Percentiles rank a stretch among this genome's conserved stretches.
phyloP scores from a whole-genome alignment of 2,888 invertebrate species.

The Parnassius apollo region DNA sequence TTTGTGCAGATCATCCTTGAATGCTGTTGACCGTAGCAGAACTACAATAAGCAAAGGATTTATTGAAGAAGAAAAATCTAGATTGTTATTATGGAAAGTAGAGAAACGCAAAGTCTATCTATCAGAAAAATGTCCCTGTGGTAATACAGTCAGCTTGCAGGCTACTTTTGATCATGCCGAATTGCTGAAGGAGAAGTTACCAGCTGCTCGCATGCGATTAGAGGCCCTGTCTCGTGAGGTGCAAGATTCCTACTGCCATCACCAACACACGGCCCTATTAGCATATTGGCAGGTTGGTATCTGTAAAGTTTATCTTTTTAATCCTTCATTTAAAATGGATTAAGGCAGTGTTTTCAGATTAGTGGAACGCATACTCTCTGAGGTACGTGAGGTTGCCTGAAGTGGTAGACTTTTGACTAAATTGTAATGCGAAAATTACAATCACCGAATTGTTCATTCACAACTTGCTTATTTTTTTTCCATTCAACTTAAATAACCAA shows the following conservation, averaged over 20 bases:
- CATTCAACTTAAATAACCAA: too few relatives aligned
- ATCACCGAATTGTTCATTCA: too few relatives aligned
- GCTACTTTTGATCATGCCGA: slow-evolving; percentile 58
- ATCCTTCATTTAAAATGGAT: too few relatives aligned
- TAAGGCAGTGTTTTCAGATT: too few relatives aligned
- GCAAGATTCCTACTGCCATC: slow-evolving; percentile 67
- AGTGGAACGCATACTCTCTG: too few relatives aligned
- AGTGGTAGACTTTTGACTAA: too few relatives aligned
- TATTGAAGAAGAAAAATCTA: slow-evolving; percentile 53
- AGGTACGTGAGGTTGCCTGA: too few relatives aligned
- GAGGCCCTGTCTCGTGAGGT: slow-evolving; percentile 57
- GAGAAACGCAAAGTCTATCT: slow-evolving; percentile 46
- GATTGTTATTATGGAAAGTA: slow-evolving; percentile 56
- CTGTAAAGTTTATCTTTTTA: too few relatives aligned
- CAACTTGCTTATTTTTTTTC: too few relatives aligned
- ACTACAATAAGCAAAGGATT: slow-evolving; percentile 48
- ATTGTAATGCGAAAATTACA: too few relatives aligned
- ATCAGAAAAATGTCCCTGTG: slow-evolving; percentile 54
- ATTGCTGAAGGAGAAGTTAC: slow-evolving; percentile 54
- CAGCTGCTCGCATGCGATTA: slow-evolving; percentile 56
- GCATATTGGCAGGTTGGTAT: slow-evolving; percentile 62
- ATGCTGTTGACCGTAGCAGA: slow-evolving; percentile 60
- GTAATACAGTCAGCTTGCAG: slow-evolving; percentile 43
- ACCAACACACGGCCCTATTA: slow-evolving; percentile 62
- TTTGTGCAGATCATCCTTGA: slow-evolving; percentile 58